These are phyloP conservation scores for Aphodius granarius DNA, from an alignment of 2,888 invertebrate genomes.

Conservation along the genomic window DNA sequence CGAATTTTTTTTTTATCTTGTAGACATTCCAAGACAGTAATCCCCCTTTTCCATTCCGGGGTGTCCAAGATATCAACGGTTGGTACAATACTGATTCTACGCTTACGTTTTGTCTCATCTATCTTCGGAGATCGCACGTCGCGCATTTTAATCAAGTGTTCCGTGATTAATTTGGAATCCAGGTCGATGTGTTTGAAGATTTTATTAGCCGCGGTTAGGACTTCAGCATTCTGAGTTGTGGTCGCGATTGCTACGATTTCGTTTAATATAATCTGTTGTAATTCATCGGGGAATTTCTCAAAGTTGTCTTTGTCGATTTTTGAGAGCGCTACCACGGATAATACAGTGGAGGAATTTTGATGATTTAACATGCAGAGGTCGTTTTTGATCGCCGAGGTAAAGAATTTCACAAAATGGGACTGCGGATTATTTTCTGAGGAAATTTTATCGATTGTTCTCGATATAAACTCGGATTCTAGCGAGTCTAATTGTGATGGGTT, in stretches of 20 bases:
- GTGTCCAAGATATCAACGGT: constrained; percentile 66
- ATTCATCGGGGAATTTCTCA: constrained; percentile 55
- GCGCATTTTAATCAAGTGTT: constrained; percentile 64
- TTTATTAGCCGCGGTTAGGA: constrained; percentile 63
- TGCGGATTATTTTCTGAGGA: constrained; percentile 35
- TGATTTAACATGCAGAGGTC: constrained; percentile 29
- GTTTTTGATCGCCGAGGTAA: constrained; percentile 59
- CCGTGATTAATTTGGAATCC: constrained; percentile 62
- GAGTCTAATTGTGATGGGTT: constrained; percentile 30
- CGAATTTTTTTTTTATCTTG: constrained; percentile 82
- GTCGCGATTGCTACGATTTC: constrained; percentile 61
- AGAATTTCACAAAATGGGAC: constrained; percentile 60
- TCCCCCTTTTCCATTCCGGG: constrained; percentile 75
- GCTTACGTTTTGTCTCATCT: constrained; percentile 50
- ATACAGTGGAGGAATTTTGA: not conserved
- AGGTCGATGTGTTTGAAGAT: constrained; percentile 69
- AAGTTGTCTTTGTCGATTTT: constrained; percentile 62
- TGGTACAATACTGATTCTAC: constrained; percentile 54
- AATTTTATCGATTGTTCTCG: constrained; percentile 39
- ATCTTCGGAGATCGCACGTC: constrained; percentile 55
- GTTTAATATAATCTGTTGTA: constrained; percentile 55
- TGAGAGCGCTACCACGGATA: constrained; percentile 57
- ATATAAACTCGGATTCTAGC: constrained; percentile 39
- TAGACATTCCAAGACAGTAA: constrained; percentile 78
- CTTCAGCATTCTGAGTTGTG: constrained; percentile 61